Evolutionary conservation across 2,888 invertebrate genomes (phyloP), one percentile per base, ranked within the genome.

Genomic region (Dendrolimus houi): DNA sequence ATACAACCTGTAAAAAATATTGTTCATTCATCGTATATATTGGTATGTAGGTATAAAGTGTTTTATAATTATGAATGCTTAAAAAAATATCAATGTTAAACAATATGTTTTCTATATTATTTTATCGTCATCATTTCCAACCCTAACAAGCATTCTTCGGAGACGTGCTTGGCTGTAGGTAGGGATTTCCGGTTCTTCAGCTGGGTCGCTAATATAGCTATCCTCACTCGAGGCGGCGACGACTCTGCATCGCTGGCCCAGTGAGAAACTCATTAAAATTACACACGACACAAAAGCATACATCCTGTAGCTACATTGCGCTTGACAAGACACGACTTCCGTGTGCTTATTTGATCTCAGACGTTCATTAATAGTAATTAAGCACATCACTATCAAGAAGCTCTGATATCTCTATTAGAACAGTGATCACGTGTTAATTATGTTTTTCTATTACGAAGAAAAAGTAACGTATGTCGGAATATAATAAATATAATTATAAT

Each of bases 201-300:
- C 69, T 70, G 69, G 72, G 75, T 70, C 67, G 79, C 80, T 85
- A 84, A 84, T 83, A 81, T 77, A 79, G 79, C 75, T 70, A 74
- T 81, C 78, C 83, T 81, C 75, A 79, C 80, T 80, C 70, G 74
- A 66, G 77, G 79, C 81, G 72, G 69, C 72, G 77, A 79, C 81
- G 72, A 69, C 72, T 80, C 76, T 78, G 75, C 71, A 65, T 65
- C 47, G 59, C 62, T 66, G 72, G 79, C 75, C 82, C 79, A 78
- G 80, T 79, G 82, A 75, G 77, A 87, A 87, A 86, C 86, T 88
- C 88, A 87, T 89, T 88, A 87, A 88, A 87, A 86, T 87, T 87
- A 87, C 82, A 82, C 80, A 79, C 76, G 73, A 71, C 69, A 77
- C 76, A 77, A 80, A 81, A 74, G 74, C 71, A 72, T 64, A 74